phyloP scores from a whole-genome alignment of 2,888 invertebrate species.

The Neoascia interrupta region DNA sequence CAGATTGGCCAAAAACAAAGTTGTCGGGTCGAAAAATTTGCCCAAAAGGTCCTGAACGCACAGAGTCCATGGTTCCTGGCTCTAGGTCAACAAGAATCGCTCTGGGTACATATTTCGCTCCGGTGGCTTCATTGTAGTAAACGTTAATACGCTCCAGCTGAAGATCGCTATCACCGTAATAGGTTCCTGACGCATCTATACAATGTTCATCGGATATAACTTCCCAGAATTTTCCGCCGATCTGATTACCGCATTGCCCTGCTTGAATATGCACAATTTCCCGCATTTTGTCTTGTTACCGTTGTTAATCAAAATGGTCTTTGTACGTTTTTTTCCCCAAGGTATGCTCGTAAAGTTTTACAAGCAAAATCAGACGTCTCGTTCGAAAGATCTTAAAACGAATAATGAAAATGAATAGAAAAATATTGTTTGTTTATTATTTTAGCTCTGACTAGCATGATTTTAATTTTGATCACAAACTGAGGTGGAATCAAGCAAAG shows the following conservation, averaged over 20 bases:
- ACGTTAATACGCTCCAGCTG: neutral
- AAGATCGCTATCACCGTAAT: neutral
- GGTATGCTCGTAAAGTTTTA: no score
- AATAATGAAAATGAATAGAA: no score
- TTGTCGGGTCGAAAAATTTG: conserved; percentile 97
- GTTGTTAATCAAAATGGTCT: no score
- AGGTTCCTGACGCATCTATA: neutral
- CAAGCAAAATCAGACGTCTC: no score
- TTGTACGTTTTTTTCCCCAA: no score
- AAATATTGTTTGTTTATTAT: no score
- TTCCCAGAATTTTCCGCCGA: conserved; percentile 95
- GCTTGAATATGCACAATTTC: conserved; percentile 97
- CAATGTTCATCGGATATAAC: neutral
- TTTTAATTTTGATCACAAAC: no score
- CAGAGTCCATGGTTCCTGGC: conserved; percentile 98
- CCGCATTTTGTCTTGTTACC: conserved; percentile 87
- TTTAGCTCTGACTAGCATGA: no score
- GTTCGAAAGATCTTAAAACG: no score
- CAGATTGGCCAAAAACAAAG: conserved; percentile 94
- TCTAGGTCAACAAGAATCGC: conserved; percentile 96
- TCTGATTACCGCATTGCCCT: conserved; percentile 97
- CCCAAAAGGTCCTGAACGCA: conserved; percentile 94
- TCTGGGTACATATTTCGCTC: conserved; percentile 90
- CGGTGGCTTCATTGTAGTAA: neutral
- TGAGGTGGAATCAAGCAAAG: no score